Evolutionary conservation across 2,888 invertebrate genomes (phyloP).

Genomic region (Morpho helenor): DNA sequence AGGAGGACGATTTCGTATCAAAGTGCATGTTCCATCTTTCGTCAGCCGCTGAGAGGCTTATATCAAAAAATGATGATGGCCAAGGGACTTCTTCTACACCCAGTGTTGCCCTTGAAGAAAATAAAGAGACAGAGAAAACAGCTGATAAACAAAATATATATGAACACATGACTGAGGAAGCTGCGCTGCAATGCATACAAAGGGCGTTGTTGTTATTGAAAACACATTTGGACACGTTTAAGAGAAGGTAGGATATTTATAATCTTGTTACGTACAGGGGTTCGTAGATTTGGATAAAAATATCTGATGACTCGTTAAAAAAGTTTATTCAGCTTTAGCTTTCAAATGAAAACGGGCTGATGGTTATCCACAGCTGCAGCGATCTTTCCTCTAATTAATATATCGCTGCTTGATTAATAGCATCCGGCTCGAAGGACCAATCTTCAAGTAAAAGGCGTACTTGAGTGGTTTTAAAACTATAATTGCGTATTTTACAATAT

Average conservation of each 20-base stretch:
- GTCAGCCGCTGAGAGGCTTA: conserved; percentile 87
- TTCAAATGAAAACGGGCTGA: too few species aligned
- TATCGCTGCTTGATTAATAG: too few species aligned
- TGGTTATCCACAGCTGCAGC: too few species aligned
- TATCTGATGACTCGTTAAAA: too few species aligned
- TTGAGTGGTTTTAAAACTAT: too few species aligned
- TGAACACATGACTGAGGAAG: conserved; percentile 83
- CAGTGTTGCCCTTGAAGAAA: conserved; percentile 36
- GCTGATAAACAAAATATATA: conserved; percentile 68
- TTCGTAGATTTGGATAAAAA: too few species aligned
- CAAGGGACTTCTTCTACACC: conserved; percentile 38
- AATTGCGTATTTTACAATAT: too few species aligned
- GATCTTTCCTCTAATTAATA: too few species aligned
- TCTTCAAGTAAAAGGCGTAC: too few species aligned
- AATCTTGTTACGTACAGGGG: not conserved
- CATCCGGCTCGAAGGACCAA: too few species aligned
- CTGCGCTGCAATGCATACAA: conserved; percentile 93
- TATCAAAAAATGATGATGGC: conserved; percentile 52
- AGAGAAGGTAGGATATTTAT: conserved; percentile 80
- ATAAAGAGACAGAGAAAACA: conserved; percentile 49
- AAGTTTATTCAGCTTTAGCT: too few species aligned
- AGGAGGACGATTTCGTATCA: conserved; percentile 95
- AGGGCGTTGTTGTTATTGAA: conserved; percentile 91
- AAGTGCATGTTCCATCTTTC: conserved; percentile 95
- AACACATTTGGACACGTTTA: conserved; percentile 95